Evolutionary conservation across 2,888 invertebrate species (phyloP).

Genomic region (Athripsodes cinereus): DNA sequence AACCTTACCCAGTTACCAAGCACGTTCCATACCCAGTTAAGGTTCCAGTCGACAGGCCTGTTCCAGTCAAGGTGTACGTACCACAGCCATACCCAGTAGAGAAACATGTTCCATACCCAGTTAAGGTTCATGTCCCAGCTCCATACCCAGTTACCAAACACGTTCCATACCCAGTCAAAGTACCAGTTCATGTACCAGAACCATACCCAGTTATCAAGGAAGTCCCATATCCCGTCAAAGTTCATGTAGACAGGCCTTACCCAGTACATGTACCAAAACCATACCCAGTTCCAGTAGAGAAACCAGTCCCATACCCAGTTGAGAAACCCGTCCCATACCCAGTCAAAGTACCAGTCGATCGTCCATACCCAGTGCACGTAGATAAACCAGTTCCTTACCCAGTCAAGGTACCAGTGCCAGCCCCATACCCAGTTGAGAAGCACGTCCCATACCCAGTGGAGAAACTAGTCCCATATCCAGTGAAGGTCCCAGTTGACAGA

Average conservation of each 20-base stretch:
- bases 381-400: slow-evolving; percentile 47
- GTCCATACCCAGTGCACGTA: slow-evolving; percentile 47
- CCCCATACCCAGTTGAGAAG: slow-evolving; percentile 57
- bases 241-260: slow-evolving; percentile 59
- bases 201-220: slow-evolving; percentile 53
- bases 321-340: slow-evolving; percentile 54
- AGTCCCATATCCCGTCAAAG: slow-evolving; percentile 56
- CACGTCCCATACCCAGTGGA: slow-evolving; percentile 61
- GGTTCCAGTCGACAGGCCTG: slow-evolving; percentile 48
- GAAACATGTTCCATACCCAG: slow-evolving; percentile 58
- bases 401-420: slow-evolving; percentile 62
- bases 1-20: slow-evolving; percentile 65
- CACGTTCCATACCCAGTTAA: slow-evolving; percentile 52
- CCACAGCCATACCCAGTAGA: slow-evolving; percentile 55
- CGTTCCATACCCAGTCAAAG: slow-evolving; percentile 60
- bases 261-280: slow-evolving; percentile 57
- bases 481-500: slow-evolving; percentile 57
- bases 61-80: slow-evolving; percentile 49
- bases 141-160: slow-evolving; percentile 64
- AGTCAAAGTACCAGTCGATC: slow-evolving; percentile 56
- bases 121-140: slow-evolving; percentile 62
- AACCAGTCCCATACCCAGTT: slow-evolving; percentile 55
- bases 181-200: slow-evolving; percentile 54
- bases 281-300: slow-evolving; percentile 54
- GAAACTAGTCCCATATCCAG: slow-evolving; percentile 60